Evolutionary conservation across 2,797 vertebrate genomes (phyloP).

Genomic region (Gallirallus australis): DNA sequence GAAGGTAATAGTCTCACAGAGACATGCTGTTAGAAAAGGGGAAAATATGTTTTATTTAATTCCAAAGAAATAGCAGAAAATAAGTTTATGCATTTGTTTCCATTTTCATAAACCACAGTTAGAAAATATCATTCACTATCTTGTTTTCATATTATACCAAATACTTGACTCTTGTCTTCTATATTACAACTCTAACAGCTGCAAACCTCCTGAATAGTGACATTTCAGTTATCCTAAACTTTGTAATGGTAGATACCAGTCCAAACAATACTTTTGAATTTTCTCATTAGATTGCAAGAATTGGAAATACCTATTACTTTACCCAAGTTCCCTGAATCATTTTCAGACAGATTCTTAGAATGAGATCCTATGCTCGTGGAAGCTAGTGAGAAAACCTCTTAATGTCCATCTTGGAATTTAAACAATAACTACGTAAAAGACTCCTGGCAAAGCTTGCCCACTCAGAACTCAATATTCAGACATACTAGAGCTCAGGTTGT

Average conservation of each 20-base stretch:
- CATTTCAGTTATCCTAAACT: not conserved
- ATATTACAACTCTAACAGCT: not conserved
- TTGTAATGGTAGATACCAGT: rapidly evolving
- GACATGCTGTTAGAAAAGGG: not conserved
- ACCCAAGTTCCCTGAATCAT: rapidly evolving
- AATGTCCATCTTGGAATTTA: not conserved
- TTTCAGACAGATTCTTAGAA: not conserved
- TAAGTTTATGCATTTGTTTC: not conserved
- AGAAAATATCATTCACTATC: not conserved
- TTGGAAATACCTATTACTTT: not conserved
- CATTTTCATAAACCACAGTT: not conserved
- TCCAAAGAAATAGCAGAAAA: not conserved
- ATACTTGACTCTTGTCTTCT: not conserved
- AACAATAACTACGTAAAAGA: not conserved
- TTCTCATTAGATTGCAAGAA: not conserved
- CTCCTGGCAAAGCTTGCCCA: not conserved
- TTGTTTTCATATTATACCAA: not conserved
- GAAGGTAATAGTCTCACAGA: not conserved
- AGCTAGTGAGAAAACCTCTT: not conserved
- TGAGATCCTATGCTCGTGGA: not conserved
- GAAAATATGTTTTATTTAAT: not conserved
- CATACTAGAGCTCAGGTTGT: not conserved
- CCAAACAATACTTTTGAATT: not conserved
- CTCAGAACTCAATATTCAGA: not conserved
- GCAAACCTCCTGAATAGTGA: not conserved